Conservation (phyloP, 2,113 vertebrate genomes). For the Thunnus thynnus region DNA sequence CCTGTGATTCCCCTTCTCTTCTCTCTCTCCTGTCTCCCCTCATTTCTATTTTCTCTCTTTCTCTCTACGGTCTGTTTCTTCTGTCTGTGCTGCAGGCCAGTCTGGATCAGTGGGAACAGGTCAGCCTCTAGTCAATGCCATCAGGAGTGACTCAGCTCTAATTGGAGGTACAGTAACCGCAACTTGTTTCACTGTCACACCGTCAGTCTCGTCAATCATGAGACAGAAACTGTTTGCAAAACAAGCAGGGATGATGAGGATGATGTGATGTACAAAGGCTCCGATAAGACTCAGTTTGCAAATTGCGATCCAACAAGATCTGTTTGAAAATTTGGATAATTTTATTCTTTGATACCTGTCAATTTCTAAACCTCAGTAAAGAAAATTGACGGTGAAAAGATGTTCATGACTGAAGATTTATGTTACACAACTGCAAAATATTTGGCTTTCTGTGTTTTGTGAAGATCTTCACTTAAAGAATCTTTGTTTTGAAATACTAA, state of each 20-base stretch:
- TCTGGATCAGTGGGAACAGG: constrained; percentile 90
- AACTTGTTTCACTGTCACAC: constrained; percentile 20
- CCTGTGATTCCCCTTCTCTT: background rate
- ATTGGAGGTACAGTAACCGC: constrained; percentile 91
- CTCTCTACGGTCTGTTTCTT: constrained; percentile 17
- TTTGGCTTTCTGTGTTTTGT: too few species aligned
- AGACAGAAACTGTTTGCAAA: background rate
- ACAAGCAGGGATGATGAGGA: background rate
- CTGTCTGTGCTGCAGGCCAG: constrained; percentile 88
- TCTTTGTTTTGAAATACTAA: background rate
- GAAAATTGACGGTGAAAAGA: background rate
- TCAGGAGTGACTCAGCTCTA: constrained; percentile 92
- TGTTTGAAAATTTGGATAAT: too few species aligned
- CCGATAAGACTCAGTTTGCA: background rate
- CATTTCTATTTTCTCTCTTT: constrained; percentile 14
- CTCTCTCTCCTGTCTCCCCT: background rate
- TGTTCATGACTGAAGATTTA: background rate
- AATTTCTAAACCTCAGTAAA: background rate
- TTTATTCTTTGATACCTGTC: background rate
- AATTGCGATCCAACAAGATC: background rate
- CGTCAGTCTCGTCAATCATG: background rate
- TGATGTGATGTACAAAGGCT: background rate
- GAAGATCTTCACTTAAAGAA: too few species aligned
- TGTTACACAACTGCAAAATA: too few species aligned
- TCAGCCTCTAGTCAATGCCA: constrained; percentile 91